These are phyloP conservation scores for Drosophila nannoptera DNA, from an alignment of 1,140 invertebrate species.

Conservation along the genomic window DNA sequence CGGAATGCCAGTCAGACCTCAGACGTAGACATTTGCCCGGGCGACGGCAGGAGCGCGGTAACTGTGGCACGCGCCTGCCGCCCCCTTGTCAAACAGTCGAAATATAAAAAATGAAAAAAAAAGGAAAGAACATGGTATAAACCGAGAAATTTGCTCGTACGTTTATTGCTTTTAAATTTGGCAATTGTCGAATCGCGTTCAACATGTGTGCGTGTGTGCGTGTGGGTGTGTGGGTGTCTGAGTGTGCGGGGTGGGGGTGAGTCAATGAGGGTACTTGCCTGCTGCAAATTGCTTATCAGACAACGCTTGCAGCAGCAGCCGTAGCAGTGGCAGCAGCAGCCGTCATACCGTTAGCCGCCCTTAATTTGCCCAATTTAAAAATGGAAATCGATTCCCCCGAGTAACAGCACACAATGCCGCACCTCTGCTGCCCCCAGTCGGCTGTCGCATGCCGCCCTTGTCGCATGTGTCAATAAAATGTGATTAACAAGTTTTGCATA, in stretches of 20 bases:
- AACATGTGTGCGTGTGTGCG: constrained; percentile 21
- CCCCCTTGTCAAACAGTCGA: constrained; percentile 44
- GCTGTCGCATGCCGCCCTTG: background rate
- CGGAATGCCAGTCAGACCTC: constrained; percentile 59
- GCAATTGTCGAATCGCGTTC: constrained; percentile 64
- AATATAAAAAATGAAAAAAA: constrained; percentile 38
- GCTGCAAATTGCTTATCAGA: constrained; percentile 70
- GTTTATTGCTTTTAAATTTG: constrained; percentile 78
- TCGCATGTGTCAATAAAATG: constrained; percentile 71
- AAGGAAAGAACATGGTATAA: constrained; percentile 49
- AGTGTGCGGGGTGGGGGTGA: constrained; percentile 29
- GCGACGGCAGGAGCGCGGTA: background rate
- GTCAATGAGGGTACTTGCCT: constrained; percentile 34
- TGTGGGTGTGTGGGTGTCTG: constrained; percentile 30
- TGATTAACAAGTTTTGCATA: constrained; percentile 75
- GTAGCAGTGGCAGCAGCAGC: constrained; percentile 24
- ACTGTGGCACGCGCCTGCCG: constrained; percentile 39
- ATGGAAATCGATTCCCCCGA: constrained; percentile 75
- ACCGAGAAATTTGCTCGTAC: constrained; percentile 71
- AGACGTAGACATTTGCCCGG: constrained; percentile 10
- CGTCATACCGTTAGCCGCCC: constrained; percentile 49
- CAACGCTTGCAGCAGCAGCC: constrained; percentile 50
- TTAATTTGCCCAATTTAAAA: constrained; percentile 78
- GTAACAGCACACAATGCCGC: constrained; percentile 18
- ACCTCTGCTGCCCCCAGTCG: too few relatives aligned